Percentiles rank a stretch among this genome's conserved stretches.
Conservation (phyloP, 2,888 invertebrate species). For the Euproctis similis region DNA sequence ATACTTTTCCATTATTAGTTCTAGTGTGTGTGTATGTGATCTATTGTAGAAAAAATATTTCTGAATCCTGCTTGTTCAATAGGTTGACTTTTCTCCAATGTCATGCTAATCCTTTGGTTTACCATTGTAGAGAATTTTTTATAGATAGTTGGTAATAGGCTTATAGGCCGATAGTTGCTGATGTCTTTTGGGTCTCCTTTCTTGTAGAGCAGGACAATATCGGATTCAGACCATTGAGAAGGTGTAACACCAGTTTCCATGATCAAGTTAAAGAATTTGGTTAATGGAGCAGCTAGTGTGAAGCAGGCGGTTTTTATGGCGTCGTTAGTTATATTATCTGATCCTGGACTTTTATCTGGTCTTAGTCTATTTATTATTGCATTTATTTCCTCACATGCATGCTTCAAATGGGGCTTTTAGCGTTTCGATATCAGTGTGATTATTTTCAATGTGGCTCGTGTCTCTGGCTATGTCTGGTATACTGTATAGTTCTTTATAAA, state of each 20-base stretch:
- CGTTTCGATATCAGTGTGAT: too few relatives aligned
- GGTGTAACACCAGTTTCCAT: conserved; percentile 7
- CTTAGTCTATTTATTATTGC: conserved; percentile 1
- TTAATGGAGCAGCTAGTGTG: not conserved
- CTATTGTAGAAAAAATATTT: not conserved
- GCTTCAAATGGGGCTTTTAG: too few relatives aligned
- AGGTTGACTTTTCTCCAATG: not conserved
- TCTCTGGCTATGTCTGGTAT: too few relatives aligned
- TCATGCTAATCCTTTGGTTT: not conserved
- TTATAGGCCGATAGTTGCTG: not conserved
- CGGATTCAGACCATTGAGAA: not conserved
- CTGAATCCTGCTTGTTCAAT: not conserved
- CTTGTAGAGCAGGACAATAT: too few relatives aligned
- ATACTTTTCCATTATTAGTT: not conserved
- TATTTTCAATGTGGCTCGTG: too few relatives aligned
- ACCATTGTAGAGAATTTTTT: not conserved
- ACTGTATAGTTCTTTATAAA: not conserved
- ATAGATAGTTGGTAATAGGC: not conserved
- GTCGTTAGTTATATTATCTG: conserved; percentile 10
- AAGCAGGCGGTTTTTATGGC: conserved; percentile 2
- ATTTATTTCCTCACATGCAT: too few relatives aligned
- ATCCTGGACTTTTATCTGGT: conserved; percentile 5
- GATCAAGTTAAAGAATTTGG: conserved; percentile 9
- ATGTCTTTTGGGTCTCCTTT: too few relatives aligned
- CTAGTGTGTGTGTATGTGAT: not conserved